These are phyloP conservation scores for Tipula lateralis DNA, from an alignment of 2,888 invertebrate genomes.

Conservation along the genomic window DNA sequence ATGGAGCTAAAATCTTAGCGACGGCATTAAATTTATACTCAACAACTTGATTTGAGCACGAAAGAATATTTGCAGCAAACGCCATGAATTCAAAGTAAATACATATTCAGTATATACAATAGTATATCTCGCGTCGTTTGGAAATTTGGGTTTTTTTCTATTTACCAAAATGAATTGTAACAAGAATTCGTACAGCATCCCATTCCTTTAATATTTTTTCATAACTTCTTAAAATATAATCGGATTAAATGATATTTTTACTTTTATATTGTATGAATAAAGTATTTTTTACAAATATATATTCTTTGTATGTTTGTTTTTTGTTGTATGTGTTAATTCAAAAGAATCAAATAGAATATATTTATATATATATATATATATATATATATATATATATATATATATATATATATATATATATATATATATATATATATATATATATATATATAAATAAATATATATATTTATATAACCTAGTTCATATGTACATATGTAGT, in stretches of 20 bases:
- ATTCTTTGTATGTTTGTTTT: neutral
- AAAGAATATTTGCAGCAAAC: neutral
- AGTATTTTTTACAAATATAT: neutral
- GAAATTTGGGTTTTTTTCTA: neutral
- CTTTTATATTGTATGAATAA: neutral
- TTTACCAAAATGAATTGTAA: neutral
- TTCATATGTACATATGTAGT: no score
- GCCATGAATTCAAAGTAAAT: neutral
- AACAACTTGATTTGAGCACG: neutral
- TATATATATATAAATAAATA: no score
- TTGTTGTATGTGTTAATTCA: no score
- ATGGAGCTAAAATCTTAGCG: neutral
- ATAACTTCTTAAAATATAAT: slow-evolving; percentile 19
- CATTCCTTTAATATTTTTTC: neutral
- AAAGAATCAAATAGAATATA: no score
- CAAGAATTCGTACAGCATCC: neutral
- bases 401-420: no score
- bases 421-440: no score
- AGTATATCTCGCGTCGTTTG: neutral
- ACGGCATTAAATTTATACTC: neutral
- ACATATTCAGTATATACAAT: neutral
- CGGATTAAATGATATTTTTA: neutral
- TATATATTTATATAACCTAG: no score
- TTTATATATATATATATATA: no score
- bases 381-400: no score